phyloP scores from a whole-genome alignment of 2,888 invertebrate species.

The Oscheius sp. region DNA sequence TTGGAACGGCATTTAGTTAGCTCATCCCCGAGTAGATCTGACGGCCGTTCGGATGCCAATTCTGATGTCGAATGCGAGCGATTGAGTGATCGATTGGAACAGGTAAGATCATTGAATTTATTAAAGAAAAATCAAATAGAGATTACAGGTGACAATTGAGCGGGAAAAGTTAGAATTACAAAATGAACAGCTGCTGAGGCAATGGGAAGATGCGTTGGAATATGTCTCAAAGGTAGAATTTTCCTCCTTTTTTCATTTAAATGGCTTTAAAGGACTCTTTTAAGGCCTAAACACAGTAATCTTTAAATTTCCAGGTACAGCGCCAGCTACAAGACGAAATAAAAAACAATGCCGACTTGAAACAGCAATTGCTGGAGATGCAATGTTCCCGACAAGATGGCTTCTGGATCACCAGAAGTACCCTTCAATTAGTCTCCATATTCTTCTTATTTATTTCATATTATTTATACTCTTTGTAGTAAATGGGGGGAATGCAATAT shows the following conservation, averaged over 20 bases:
- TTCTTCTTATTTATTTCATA: conserved; percentile 33
- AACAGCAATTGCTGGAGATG: conserved; percentile 42
- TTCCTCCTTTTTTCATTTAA: too few relatives aligned
- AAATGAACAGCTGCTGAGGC: conserved; percentile 57
- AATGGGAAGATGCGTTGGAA: conserved; percentile 60
- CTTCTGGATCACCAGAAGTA: conserved; percentile 43
- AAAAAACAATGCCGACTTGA: conserved; percentile 44
- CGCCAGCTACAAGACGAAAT: conserved; percentile 57
- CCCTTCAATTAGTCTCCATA: conserved; percentile 34
- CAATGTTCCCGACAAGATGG: conserved; percentile 43
- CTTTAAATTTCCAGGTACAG: conserved; percentile 45
- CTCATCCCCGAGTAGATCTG: conserved; percentile 40
- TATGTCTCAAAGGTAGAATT: conserved; percentile 57
- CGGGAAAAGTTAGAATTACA: conserved; percentile 56
- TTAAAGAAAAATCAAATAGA: not conserved
- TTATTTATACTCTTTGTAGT: conserved; percentile 35
- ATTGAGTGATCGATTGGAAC: conserved; percentile 34
- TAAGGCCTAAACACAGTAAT: not conserved
- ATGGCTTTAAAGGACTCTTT: not conserved
- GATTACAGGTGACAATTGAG: conserved; percentile 48
- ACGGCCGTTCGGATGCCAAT: not conserved
- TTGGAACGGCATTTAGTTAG: conserved; percentile 53
- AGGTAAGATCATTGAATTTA: not conserved
- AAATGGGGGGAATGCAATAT: not conserved
- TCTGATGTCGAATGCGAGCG: conserved; percentile 18